Base-by-base conservation (phyloP, 2,888 invertebrate species). In the Parochlus steinenii region DNA sequence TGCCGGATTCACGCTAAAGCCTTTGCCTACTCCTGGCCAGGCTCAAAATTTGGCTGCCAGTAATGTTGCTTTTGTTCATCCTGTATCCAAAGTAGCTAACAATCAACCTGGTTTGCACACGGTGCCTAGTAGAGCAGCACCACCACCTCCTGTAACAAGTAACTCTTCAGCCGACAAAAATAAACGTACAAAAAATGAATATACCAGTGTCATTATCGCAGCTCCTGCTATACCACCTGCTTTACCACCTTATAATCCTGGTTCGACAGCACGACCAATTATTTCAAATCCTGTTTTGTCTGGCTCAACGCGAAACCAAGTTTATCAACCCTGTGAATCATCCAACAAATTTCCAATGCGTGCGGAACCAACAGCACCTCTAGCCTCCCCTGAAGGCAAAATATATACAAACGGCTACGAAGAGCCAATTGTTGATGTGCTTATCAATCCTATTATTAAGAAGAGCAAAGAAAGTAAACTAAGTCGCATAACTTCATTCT, bases 261-360 rank as follows among this genome's bases (percentile, higher is more conserved):
- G 69, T 4, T 64, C 67, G 26, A 63, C 62, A 22, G 66, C 72
- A 0, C 65, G 82, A 43, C 83, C 82, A 1, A 67, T 81, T 7
- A 85, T 86, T 43, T 82, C 83, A 6, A 75, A 75, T 41, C 85
- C 85, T 0, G 78, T 82, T 32, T 56, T 86, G 33, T 80, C 83
- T 53, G 71, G 76, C 3, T 85, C 85, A 0, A 85, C 85, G 0
- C 79, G 78, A 44, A 74, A 78, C 0, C 79, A 78, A 0, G 75
- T 78, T 47, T 78, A 80, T 46, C 50, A 80, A 6, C 66, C 75
- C 28, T 69, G 49, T 3, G 63, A 67, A 2, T 63, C 65, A 0
- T 69, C 69, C 35, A 69, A 71, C 1, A 63, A 71, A 40, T 62
- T 71, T 0, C 74, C 76, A 0, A 39, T 58, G 1, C 58, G 74